These are phyloP conservation scores for Meloidogyne chitwoodi DNA, from an alignment of 1,140 invertebrate genomes.

Conservation along the genomic window DNA sequence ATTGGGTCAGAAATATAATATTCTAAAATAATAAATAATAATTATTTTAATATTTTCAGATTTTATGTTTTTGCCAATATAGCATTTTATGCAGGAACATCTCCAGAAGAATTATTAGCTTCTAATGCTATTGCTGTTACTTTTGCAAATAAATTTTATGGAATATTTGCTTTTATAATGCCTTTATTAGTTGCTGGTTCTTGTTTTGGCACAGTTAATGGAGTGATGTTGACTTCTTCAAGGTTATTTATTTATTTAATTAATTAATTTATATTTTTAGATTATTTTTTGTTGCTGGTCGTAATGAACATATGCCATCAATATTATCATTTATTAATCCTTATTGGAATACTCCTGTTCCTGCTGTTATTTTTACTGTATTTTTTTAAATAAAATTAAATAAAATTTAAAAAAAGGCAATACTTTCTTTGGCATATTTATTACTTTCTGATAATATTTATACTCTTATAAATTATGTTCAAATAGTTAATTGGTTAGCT, in stretches of 20 bases:
- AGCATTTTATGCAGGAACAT: constrained; percentile 90
- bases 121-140: constrained; percentile 90
- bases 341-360: constrained; percentile 54
- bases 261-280: constrained; percentile 43
- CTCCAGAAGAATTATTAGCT: constrained; percentile 76
- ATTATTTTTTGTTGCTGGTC: constrained; percentile 59
- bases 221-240: constrained; percentile 92
- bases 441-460: constrained; percentile 79
- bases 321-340: constrained; percentile 58
- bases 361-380: constrained; percentile 62
- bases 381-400: constrained; percentile 3
- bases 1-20: too few relatives aligned
- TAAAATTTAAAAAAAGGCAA: constrained; percentile 70
- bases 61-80: constrained; percentile 92
- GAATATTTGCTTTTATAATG: constrained; percentile 86
- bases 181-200: constrained; percentile 95
- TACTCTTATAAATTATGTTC: constrained; percentile 72
- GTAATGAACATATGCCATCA: constrained; percentile 56
- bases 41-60: too few relatives aligned
- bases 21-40: too few relatives aligned
- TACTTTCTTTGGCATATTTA: constrained; percentile 74
- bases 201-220: constrained; percentile 96
- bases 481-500: constrained; percentile 96
- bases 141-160: constrained; percentile 86
- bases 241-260: constrained; percentile 37